phyloP scores from a whole-genome alignment of 2,888 invertebrate species.

The Noctua janthe region DNA sequence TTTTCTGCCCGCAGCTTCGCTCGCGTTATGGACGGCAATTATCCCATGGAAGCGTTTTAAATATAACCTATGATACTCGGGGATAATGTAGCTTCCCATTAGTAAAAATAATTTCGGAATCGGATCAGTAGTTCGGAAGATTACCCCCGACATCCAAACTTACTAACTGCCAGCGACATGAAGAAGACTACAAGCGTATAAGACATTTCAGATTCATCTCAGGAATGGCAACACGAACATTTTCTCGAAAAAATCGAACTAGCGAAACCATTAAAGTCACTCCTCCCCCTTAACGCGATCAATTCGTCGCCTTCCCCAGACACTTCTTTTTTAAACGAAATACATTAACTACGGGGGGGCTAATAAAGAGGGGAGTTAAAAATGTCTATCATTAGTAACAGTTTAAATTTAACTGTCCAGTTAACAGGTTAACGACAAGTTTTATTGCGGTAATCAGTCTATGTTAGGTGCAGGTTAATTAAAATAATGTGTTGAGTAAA shows the following conservation, averaged over 20 bases:
- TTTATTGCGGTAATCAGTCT: constrained; percentile 52
- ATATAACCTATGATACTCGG: background rate
- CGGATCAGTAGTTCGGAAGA: background rate
- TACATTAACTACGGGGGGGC: constrained; percentile 36
- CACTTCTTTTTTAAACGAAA: constrained; percentile 42
- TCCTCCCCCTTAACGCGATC: constrained; percentile 5
- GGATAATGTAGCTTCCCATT: background rate
- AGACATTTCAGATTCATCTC: background rate
- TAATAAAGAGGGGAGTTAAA: constrained; percentile 47
- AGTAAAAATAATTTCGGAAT: background rate
- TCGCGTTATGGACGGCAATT: background rate
- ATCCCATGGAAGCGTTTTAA: background rate
- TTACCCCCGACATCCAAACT: background rate
- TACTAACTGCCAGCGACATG: background rate
- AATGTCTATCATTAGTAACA: constrained; percentile 57
- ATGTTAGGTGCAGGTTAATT: constrained; percentile 35
- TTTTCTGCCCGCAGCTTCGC: background rate
- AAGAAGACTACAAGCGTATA: background rate
- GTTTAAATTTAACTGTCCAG: constrained; percentile 51
- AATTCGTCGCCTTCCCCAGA: background rate
- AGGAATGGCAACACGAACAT: background rate
- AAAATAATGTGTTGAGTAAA: constrained; percentile 20
- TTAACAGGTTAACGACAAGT: constrained; percentile 53
- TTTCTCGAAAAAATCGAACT: background rate
- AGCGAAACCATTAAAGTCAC: constrained; percentile 3